Evolutionary conservation across 2,888 invertebrate genomes (phyloP), one percentile per base, ranked within the genome.

Genomic region (Apamea anceps): DNA sequence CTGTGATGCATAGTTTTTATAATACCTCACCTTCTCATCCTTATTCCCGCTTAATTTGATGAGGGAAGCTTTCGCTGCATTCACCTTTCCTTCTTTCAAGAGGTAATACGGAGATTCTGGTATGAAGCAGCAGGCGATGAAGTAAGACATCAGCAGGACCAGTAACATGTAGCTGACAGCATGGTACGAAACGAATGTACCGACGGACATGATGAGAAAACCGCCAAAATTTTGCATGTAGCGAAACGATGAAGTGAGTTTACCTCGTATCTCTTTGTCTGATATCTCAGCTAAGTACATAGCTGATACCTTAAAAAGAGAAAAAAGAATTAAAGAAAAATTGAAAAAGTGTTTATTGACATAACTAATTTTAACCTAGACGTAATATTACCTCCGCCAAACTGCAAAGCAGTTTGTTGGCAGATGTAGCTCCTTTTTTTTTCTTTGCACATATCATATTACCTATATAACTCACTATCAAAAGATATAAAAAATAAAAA

Each of bases 61-160:
- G 45, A 97, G 86, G n/a, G 93, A 95, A 8, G 91, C 91, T 80
- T 93, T 95, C 0, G 97, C 97, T 0, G 94, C 92, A 5, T 94
- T 94, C 1, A 95, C 93, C n/a, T 94, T 93, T 1, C 96, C 96
- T 78, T 95, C 95, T 91, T 97, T 97, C 60, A 98, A 90, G 63
- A 97, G 93, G 87, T 94, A 97, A 87, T 97, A 97, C 0, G 97
- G 98, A 0, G 97, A 97, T 88, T 98, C 97, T 0, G 98, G 97
- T 90, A 97, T 97, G 94, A 97, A 97, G 79, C 94, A 92, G 85
- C 97, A 97, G 0, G 93, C 94, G 0, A 93, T 60, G 72, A 97
- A 96, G 88, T 97, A 97, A 2, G 94, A 84, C 0, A 96, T 77
- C 0, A 97, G 97, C 10, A 97, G 84, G 0, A 93, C 84, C 15